Percentiles rank a stretch among this genome's conserved stretches.
Conservation (phyloP, 2,888 invertebrate species). For the Lucinisca nassula region DNA sequence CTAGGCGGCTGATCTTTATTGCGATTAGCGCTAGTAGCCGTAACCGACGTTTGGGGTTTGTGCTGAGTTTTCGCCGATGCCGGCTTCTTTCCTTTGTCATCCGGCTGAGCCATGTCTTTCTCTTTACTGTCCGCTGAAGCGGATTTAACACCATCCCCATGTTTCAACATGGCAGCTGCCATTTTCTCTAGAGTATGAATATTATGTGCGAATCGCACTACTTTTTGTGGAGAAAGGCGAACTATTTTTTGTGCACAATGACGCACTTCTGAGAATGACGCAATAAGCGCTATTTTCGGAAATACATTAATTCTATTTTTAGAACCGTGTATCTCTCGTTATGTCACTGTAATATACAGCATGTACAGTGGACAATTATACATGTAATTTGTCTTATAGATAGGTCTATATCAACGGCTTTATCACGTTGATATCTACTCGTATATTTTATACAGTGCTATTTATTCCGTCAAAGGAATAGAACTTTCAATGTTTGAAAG, state of each 20-base stretch:
- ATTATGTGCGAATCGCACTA: not conserved
- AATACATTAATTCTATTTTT: not conserved
- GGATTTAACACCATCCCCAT: not conserved
- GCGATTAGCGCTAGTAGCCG: not conserved
- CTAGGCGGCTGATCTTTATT: not conserved
- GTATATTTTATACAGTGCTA: not conserved
- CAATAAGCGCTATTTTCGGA: not conserved
- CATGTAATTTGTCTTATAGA: no score
- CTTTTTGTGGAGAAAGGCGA: not conserved
- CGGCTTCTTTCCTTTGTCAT: not conserved
- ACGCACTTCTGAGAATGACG: not conserved
- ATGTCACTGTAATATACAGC: no score
- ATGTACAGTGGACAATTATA: not conserved
- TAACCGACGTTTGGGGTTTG: not conserved
- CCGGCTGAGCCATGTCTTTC: not conserved
- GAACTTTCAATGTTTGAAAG: not conserved
- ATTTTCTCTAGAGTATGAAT: not conserved
- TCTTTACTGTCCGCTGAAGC: not conserved
- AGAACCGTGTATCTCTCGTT: not conserved
- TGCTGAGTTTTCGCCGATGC: not conserved
- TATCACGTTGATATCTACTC: not conserved
- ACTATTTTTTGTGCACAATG: not conserved
- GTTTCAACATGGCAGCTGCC: slow-evolving; percentile 18
- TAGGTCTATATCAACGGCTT: not conserved
- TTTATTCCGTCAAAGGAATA: not conserved